Conservation (phyloP, 2,888 invertebrate species). For the Syrista parreyssii region DNA sequence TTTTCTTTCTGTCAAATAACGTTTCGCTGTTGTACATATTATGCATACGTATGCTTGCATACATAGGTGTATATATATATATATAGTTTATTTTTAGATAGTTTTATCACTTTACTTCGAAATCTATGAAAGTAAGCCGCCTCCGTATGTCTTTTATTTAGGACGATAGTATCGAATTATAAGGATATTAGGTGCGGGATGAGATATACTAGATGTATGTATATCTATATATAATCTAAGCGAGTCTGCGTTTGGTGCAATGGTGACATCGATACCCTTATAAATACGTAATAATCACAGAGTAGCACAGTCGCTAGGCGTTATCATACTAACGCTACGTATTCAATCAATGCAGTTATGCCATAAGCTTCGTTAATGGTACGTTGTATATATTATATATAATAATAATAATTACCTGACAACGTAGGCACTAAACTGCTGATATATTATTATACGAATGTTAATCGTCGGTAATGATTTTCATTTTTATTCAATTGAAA, state of each 20-base stretch:
- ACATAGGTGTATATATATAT: conserved; percentile 20
- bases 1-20: background rate
- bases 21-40: background rate
- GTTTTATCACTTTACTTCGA: conserved; percentile 26
- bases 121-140: conserved; percentile 15
- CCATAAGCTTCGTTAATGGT: conserved; percentile 24
- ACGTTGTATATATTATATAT: conserved; percentile 3
- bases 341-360: conserved; percentile 18
- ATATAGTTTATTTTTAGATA: conserved; percentile 14
- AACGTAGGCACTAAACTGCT: conserved; percentile 51
- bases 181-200: conserved; percentile 15
- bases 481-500: background rate
- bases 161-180: background rate
- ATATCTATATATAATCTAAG: background rate
- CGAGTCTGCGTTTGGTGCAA: background rate
- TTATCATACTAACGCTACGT: conserved; percentile 26
- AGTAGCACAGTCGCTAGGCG: conserved; percentile 47
- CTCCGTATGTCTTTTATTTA: background rate
- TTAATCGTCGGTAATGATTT: conserved; percentile 8
- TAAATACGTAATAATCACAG: conserved; percentile 43
- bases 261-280: background rate
- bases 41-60: conserved; percentile 16
- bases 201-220: background rate
- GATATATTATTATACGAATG: conserved; percentile 41
- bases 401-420: background rate